Base-by-base conservation (phyloP, 23 tunicate species). In the Diplosoma virens region DNA sequence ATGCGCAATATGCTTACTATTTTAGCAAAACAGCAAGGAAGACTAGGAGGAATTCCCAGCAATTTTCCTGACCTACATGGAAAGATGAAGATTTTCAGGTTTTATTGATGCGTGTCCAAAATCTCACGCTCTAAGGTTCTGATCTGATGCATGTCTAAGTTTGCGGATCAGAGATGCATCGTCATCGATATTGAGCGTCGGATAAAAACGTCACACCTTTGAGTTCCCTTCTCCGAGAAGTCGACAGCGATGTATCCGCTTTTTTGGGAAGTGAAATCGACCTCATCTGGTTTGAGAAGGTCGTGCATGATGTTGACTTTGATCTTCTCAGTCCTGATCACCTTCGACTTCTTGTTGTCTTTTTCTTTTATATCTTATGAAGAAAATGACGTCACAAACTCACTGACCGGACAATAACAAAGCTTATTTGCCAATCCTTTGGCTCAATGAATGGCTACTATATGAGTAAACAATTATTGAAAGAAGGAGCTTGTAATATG, bases 281-380 rank as follows among this genome's bases (percentile, higher is more conserved):
- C 64, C 37, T 87, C 95, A 21, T 81, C 82, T 31, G 71, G 75
- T 3, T 66, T 2, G 4, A 82, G 78, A 7, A 81, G 11, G 7
- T 59, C 71, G 30, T 71, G 64, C 3, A 76, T 76, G 36, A 87
- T 45, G 17, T 61, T 61, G 35, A 61, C 69, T 5, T 7, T 9
- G 34, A 35, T 61, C 35, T 61, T 61, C 18, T 61, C 35, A 27
- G 69, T 61, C 11, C 28, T 16, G 4, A 29, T 4, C n/a, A 4
- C 6, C 6, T 28, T 61, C 34, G 6, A 2, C 9, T 61, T 28
- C 18, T 61, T 61, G 69, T 26, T 11, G 7, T 61, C 69, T 61
- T 61, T 61, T 27, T 61, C 69, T 61, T 61, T 27, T 27, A 61
- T 61, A 22, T 61, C 69, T 61, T 5, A 61, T 9, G 14, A 41